Base-by-base conservation (phyloP, 2,797 vertebrate genomes). In the Sebastes aleutianus region DNA sequence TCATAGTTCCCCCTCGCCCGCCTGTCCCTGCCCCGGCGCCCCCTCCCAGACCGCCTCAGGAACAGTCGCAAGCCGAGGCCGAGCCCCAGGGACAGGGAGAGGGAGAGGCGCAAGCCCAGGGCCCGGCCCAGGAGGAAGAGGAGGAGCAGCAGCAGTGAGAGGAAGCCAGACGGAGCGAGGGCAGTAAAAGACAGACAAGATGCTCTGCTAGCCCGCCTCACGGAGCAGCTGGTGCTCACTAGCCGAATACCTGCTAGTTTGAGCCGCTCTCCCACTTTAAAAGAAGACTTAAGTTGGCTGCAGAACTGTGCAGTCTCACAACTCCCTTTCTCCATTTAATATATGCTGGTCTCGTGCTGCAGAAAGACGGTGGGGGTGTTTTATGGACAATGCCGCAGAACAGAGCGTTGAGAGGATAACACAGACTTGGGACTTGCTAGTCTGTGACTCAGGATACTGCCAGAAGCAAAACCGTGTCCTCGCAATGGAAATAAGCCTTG, bases 1-100 rank as follows among this genome's bases (percentile, higher is more conserved):
- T 97, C 34, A 85, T 97, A 43, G 96, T 96, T 3, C 91, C 87
- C n/a, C 89, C 90, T 36, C 94, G 86, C 9, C 89, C 86, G 0
- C 87, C 88, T 0, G 82, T 65, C 5, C 88, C 84, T 0, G 80
- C 88, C 29, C 83, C 89, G 0, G 76, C 85, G 0, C 87, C 91
- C 1, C 91, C 88, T 18, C 85, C 91, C 2, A 74, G 88, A 76
- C 86, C 86, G 1, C 80, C 85, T 50, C 92, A 87, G 76, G 92
- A 93, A 58, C 87, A 90, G 56, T 78, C 77, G 0, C 85, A 78
- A 62, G 85, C 81, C 31, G 82, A 76, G 69, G 84, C 75, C 0
- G 88, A 92, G 61, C 75, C 78, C 29, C 77, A 78, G 70, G 90
- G 27, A 24, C 14, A 47, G 70, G 90, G 56, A 24, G 72, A 80